Evolutionary conservation across 2,797 vertebrate species (phyloP).

Genomic region (Tenualosa thibaudeaui): DNA sequence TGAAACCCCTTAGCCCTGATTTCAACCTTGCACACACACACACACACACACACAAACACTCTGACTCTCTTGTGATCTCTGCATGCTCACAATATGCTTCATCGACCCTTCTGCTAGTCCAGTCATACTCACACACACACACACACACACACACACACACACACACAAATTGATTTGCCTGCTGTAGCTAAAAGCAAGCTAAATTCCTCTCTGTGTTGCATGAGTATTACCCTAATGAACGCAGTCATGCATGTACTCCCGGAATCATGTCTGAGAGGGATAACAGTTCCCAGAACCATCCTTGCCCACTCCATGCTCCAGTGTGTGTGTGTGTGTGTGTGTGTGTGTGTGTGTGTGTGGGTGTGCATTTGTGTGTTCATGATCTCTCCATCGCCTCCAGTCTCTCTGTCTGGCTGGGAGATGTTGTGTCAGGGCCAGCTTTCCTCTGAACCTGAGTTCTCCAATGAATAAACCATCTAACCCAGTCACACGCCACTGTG

Average conservation of each 20-base stretch:
- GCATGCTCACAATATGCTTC: constrained; percentile 66
- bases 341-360: no score
- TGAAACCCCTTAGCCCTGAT: constrained; percentile 32
- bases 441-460: constrained; percentile 41
- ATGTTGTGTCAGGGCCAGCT: constrained; percentile 32
- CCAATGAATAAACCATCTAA: constrained; percentile 59
- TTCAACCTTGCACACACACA: constrained; percentile 34
- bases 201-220: constrained; percentile 70
- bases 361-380: no score
- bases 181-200: constrained; percentile 66
- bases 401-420: not conserved
- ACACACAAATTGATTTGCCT: constrained; percentile 63
- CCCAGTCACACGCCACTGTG: constrained; percentile 47
- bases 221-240: constrained; percentile 69
- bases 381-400: not conserved
- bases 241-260: constrained; percentile 55
- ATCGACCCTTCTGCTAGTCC: constrained; percentile 58
- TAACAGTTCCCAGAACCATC: constrained; percentile 50
- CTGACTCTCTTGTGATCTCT: not conserved
- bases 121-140: constrained; percentile 9
- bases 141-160: not conserved
- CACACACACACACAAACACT: not conserved
- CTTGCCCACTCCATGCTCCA: not conserved
- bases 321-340: no score
- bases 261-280: constrained; percentile 51